Evolutionary conservation across 2,888 invertebrate genomes (phyloP).

Genomic region (Protonemura montana): DNA sequence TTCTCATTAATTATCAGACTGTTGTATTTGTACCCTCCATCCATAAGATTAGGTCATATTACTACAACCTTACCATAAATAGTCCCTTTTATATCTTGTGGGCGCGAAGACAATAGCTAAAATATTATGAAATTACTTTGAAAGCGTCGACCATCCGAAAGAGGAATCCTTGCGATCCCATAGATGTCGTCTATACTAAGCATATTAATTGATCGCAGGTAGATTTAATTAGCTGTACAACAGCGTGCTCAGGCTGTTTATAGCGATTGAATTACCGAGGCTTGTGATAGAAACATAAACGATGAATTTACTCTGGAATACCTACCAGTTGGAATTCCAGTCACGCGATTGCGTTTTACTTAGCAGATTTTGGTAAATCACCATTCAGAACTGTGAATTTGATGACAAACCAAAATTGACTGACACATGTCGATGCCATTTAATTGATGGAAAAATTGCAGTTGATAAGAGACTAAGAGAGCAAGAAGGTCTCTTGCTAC

Average conservation of each 20-base stretch:
- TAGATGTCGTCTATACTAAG: background rate
- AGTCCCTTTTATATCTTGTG: background rate
- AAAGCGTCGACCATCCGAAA: background rate
- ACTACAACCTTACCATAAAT: background rate
- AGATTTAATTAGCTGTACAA: background rate
- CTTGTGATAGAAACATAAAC: background rate
- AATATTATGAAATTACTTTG: background rate
- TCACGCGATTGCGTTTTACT: too few relatives aligned
- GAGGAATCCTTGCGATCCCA: background rate
- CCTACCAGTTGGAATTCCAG: background rate
- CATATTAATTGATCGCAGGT: background rate
- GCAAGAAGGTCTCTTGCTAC: too few relatives aligned
- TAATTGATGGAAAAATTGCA: background rate
- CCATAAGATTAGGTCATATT: too few relatives aligned
- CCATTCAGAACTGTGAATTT: too few relatives aligned
- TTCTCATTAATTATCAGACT: too few relatives aligned
- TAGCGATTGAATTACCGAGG: background rate
- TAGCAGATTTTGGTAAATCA: too few relatives aligned
- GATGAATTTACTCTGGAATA: background rate
- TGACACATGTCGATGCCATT: background rate
- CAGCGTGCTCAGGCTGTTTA: background rate
- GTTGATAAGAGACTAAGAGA: too few relatives aligned
- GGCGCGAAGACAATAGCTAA: background rate
- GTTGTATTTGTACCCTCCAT: too few relatives aligned
- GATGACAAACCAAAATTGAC: too few relatives aligned